Base-by-base conservation (phyloP, 64 coral and sea anemone species). In the Montipora sp. region DNA sequence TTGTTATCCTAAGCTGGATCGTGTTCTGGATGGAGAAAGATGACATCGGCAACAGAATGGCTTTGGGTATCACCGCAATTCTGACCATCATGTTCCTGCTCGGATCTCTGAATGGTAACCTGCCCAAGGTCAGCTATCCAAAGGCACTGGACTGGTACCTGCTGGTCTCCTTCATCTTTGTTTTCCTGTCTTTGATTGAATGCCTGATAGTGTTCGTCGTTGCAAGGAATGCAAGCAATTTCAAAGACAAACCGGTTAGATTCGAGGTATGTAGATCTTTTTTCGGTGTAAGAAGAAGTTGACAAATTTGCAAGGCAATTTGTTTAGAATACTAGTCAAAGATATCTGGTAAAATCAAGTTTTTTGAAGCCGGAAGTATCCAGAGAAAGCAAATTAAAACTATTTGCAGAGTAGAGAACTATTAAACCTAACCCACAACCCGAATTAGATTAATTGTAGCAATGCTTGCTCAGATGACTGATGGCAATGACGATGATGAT, bases 131-230 rank as follows among this genome's bases (percentile, higher is more conserved):
- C 61, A 98, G 96, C 63, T 98, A 98, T 75, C 89, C 91, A 4
- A 98, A 98, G 77, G 96, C 94, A 47, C 20, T 98, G 48, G 96
- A 98, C 73, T 93, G 94, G 91, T 98, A 98, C 50, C 78, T 98
- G 1, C 18, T 98, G 46, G 63, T 88, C 8, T 95, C 96, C 0
- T 88, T 98, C 19, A 59, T 45, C 9, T 98, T 98, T 75, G 90
- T 98, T 19, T 98, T 98, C 49, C 45, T 95, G 53, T 91, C 87
- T 20, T 51, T 98, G 22, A 80, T 98, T 1, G 96, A 98, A 59
- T 92, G 95, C 27, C 74, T 90, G 10, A 67, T 93, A 21, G 91
- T 93, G 24, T 93, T 93, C 61, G 43, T 93, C 22, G 49, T 93
- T 18, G 22, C 27, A 15, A 71, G 5, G 50, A 89, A 11, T 1